Percentiles rank a stretch among this genome's conserved stretches.
These are phyloP conservation scores for Trissolcus basalis DNA, from an alignment of 1,140 invertebrate species.

Conservation along the genomic window DNA sequence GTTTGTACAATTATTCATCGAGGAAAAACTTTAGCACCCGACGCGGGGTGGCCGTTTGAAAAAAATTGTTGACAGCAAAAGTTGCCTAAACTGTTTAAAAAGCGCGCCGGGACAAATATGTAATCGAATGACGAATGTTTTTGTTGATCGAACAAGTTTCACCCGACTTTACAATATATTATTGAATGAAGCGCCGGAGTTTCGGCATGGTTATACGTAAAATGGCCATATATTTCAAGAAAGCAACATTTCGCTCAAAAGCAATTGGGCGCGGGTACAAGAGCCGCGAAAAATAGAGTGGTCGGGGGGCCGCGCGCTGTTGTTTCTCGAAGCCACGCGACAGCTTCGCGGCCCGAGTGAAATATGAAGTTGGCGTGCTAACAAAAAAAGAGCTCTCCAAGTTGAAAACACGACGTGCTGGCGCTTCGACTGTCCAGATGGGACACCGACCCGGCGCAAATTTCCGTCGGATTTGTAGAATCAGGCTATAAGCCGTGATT, in stretches of 20 bases:
- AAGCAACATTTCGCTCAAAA: constrained; percentile 56
- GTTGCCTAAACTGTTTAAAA: constrained; percentile 56
- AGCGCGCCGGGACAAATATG: constrained; percentile 48
- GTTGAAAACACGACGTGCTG: not conserved
- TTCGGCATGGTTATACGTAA: constrained; percentile 46
- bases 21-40: constrained; percentile 25
- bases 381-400: constrained; percentile 1
- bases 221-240: constrained; percentile 55
- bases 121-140: constrained; percentile 58
- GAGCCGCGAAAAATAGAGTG: constrained; percentile 53
- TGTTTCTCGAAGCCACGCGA: constrained; percentile 54
- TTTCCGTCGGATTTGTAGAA: constrained; percentile 52
- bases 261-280: constrained; percentile 45
- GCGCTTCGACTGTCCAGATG: constrained; percentile 20
- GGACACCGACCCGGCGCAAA: constrained; percentile 54
- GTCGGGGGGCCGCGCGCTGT: constrained; percentile 49
- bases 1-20: constrained; percentile 33
- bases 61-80: constrained; percentile 55
- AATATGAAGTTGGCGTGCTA: constrained; percentile 53
- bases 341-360: constrained; percentile 49
- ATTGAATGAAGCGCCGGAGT: constrained; percentile 50
- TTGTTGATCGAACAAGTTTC: constrained; percentile 58
- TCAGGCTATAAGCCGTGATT: constrained; percentile 68
- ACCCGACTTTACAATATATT: constrained; percentile 57
- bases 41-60: not conserved